A percentile compares a stretch with the other conserved stretches of the same genome.
phyloP scores from a whole-genome alignment of 2,113 vertebrate genomes.

The Numida meleagris region DNA sequence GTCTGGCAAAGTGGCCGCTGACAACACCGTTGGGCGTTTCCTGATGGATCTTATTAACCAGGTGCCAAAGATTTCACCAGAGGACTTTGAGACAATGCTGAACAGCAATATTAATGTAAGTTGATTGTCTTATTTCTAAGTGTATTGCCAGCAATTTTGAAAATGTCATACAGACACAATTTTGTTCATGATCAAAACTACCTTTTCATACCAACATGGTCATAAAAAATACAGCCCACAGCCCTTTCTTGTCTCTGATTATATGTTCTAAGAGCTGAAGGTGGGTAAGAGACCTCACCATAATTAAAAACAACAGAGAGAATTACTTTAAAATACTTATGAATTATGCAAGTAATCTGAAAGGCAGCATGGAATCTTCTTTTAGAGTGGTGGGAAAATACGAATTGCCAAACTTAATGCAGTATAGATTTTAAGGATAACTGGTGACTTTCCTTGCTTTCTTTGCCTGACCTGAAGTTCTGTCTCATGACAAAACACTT shows the following conservation, averaged over 20 bases:
- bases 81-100: slow-evolving; percentile 98
- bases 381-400: background rate
- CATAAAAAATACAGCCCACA: background rate
- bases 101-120: slow-evolving; percentile 99
- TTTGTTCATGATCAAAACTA: background rate
- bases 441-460: background rate
- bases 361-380: background rate
- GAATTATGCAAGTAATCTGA: background rate
- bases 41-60: slow-evolving; percentile 98
- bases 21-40: slow-evolving; percentile 95
- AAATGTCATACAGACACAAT: background rate
- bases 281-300: background rate
- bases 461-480: background rate
- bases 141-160: background rate
- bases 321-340: background rate
- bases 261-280: background rate
- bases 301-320: background rate
- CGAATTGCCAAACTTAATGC: background rate
- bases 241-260: background rate
- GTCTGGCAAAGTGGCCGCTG: slow-evolving; percentile 94
- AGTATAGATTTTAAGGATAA: background rate
- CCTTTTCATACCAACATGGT: background rate
- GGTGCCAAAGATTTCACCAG: slow-evolving; percentile 93
- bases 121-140: background rate
- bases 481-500: background rate